These are phyloP conservation scores for Dysmachus trigonus DNA, from an alignment of 2,888 invertebrate species.

Conservation along the genomic window DNA sequence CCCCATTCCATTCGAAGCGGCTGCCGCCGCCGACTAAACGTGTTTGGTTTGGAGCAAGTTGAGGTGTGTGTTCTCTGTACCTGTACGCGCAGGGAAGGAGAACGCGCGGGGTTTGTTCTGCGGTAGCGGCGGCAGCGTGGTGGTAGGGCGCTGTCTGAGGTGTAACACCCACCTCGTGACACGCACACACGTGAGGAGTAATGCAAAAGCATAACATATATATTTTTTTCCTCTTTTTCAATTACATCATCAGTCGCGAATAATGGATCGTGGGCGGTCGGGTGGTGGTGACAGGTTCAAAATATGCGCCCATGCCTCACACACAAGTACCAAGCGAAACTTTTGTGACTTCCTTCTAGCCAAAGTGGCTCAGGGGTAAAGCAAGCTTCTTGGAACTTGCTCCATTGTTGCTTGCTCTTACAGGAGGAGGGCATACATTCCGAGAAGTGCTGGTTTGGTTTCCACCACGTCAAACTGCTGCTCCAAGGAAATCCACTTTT, in stretches of 20 bases:
- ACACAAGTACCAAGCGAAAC: background rate
- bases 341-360: background rate
- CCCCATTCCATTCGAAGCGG: background rate
- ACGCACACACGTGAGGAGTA: background rate
- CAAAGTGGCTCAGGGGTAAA: conserved; percentile 3
- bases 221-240: background rate
- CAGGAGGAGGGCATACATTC: background rate
- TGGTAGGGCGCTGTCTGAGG: conserved; percentile 14
- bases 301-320: background rate
- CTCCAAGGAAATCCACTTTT: conserved; percentile 25
- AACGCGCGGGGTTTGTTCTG: background rate
- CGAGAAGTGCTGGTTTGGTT: background rate
- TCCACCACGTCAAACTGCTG: background rate
- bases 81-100: background rate
- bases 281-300: background rate
- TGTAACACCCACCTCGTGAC: background rate
- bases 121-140: background rate
- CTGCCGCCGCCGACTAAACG: background rate
- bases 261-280: conserved; percentile 8
- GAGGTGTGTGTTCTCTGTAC: background rate
- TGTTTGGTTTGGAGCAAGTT: background rate
- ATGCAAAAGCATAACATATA: background rate
- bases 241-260: conserved; percentile 29
- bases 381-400: background rate
- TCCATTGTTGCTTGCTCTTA: background rate